phyloP scores from a whole-genome alignment of 2,113 vertebrate species.

The Okapia johnstoni region DNA sequence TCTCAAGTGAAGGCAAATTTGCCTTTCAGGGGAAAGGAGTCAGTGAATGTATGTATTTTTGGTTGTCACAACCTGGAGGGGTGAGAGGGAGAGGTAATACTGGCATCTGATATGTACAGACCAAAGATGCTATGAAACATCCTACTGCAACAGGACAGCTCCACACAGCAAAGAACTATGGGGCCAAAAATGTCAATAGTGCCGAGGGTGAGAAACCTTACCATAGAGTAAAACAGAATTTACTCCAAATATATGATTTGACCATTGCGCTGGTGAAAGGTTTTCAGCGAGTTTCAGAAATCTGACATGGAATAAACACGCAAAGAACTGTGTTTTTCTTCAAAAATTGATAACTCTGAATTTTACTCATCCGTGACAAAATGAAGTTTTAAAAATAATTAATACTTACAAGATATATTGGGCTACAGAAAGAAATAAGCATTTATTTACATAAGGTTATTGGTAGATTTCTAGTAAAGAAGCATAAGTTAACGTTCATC shows the following conservation, averaged over 20 bases:
- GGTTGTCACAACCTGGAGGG: neutral
- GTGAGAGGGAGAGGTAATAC: neutral
- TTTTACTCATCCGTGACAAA: conserved; percentile 24
- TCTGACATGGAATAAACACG: neutral
- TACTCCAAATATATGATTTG: neutral
- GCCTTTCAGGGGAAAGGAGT: neutral
- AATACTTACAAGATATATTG: neutral
- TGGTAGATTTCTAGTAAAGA: neutral
- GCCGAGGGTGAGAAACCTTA: neutral
- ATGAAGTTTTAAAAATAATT: conserved; percentile 37
- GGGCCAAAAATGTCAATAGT: neutral
- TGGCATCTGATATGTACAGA: neutral
- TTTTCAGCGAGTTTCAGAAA: conserved; percentile 20
- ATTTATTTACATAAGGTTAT: neutral
- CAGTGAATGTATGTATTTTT: neutral
- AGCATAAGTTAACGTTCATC: neutral
- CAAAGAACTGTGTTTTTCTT: neutral
- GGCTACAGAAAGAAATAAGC: neutral
- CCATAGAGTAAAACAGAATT: neutral
- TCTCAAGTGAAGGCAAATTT: neutral
- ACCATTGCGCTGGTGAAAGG: neutral
- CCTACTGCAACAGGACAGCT: neutral
- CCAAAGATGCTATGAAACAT: neutral
- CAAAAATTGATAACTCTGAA: neutral
- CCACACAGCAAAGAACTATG: neutral